These are phyloP conservation scores for Drosophila atroscutellata DNA, from an alignment of 2,888 invertebrate genomes.

Conservation along the genomic window DNA sequence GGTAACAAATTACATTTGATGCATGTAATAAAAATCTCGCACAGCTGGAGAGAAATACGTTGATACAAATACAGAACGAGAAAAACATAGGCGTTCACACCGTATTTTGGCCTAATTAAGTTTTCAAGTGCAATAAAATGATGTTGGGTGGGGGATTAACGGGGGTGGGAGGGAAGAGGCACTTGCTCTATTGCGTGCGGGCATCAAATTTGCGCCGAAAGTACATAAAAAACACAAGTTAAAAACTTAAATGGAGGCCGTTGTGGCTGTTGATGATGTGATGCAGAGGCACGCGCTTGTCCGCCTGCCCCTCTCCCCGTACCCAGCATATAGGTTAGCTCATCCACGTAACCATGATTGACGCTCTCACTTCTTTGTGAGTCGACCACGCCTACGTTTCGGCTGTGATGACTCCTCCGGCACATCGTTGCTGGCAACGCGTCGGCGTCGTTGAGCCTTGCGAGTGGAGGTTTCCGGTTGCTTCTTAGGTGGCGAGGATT, in stretches of 20 bases:
- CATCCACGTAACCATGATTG: slow-evolving; percentile 25
- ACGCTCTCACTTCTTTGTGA: slow-evolving; percentile 53
- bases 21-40: slow-evolving; percentile 75
- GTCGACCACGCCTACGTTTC: slow-evolving; percentile 53
- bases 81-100: slow-evolving; percentile 70
- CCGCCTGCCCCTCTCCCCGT: not conserved
- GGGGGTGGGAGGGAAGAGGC: slow-evolving; percentile 16
- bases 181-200: slow-evolving; percentile 67
- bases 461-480: slow-evolving; percentile 33
- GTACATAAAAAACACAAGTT: slow-evolving; percentile 79
- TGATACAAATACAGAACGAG: slow-evolving; percentile 35
- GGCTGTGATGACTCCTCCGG: slow-evolving; percentile 32
- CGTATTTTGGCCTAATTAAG: slow-evolving; percentile 83
- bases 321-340: slow-evolving; percentile 7
- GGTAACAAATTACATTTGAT: slow-evolving; percentile 82
- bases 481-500: slow-evolving; percentile 23
- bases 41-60: slow-evolving; percentile 63
- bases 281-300: slow-evolving; percentile 35
- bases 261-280: slow-evolving; percentile 40
- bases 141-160: slow-evolving; percentile 50
- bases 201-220: slow-evolving; percentile 72
- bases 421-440: slow-evolving; percentile 26
- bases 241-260: slow-evolving; percentile 75
- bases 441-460: slow-evolving; percentile 29
- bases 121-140: slow-evolving; percentile 84